Percentiles rank a stretch among this genome's conserved stretches.
Evolutionary conservation across 2,113 vertebrate species (phyloP).

Genomic region (Muntiacus muntjak): DNA sequence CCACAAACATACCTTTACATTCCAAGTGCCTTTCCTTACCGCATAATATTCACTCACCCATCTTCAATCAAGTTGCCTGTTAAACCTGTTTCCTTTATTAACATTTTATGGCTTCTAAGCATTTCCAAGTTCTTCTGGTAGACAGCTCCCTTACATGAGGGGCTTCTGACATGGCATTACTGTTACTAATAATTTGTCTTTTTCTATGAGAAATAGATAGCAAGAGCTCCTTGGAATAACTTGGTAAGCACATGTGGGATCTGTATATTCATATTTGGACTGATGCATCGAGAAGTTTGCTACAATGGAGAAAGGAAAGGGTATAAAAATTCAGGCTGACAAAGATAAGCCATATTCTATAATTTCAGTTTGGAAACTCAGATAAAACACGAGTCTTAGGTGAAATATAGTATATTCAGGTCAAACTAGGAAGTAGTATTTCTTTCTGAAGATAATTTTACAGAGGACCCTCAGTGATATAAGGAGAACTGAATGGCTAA

Average conservation of each 20-base stretch:
- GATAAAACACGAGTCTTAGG: background rate
- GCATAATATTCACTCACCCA: slow-evolving; percentile 22
- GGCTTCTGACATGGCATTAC: background rate
- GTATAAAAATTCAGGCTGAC: slow-evolving; percentile 1
- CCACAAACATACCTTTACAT: background rate
- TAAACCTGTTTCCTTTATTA: slow-evolving; percentile 29
- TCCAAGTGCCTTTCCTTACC: slow-evolving; percentile 42
- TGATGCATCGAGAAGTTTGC: background rate
- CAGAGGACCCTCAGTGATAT: background rate
- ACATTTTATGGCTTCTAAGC: slow-evolving; percentile 20
- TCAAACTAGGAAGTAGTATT: background rate
- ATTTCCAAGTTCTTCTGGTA: slow-evolving; percentile 1
- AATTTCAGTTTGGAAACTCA: slow-evolving; percentile 1
- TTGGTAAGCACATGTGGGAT: background rate
- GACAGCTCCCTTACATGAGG: background rate
- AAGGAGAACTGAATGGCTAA: background rate
- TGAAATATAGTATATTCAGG: background rate
- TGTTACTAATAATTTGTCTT: background rate
- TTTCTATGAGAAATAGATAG: background rate
- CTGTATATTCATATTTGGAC: background rate
- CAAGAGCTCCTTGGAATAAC: background rate
- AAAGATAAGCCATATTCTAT: background rate
- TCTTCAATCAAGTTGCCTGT: slow-evolving; percentile 12
- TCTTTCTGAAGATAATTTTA: background rate
- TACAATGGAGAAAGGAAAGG: background rate